Percentiles rank a stretch among this genome's conserved stretches.
Evolutionary conservation across 2,113 vertebrate genomes (phyloP).

Genomic region (Benitochromis conjunctus): DNA sequence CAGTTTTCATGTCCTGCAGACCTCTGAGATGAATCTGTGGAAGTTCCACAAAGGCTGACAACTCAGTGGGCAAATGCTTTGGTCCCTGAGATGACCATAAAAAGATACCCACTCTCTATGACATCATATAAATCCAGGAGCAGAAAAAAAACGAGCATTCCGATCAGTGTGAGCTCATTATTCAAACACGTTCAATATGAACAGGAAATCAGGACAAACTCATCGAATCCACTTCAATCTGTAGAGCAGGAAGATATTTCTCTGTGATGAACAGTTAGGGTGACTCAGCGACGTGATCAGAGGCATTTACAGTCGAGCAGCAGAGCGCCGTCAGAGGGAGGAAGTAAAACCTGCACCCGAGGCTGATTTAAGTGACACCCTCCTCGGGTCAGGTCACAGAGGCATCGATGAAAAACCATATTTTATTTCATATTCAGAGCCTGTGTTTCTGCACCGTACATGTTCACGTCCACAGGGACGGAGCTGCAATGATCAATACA

Average conservation of each 20-base stretch:
- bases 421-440: background rate
- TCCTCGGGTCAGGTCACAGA: background rate
- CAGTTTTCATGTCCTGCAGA: background rate
- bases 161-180: background rate
- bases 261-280: background rate
- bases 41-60: background rate
- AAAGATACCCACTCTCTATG: background rate
- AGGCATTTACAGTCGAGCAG: background rate
- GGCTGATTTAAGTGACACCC: background rate
- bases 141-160: background rate
- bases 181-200: background rate
- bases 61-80: background rate
- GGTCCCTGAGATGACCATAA: background rate
- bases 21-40: background rate
- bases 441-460: background rate
- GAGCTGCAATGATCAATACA: background rate
- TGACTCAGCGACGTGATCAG: background rate
- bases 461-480: background rate
- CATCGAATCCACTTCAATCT: background rate
- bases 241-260: background rate
- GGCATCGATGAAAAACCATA: background rate
- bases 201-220: background rate
- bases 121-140: background rate
- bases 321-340: rapidly evolving
- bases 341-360: background rate